A percentile compares a stretch with the other conserved stretches of the same genome.
Conservation (phyloP, 1,140 invertebrate species). For the Drosophila kohkoa region DNA sequence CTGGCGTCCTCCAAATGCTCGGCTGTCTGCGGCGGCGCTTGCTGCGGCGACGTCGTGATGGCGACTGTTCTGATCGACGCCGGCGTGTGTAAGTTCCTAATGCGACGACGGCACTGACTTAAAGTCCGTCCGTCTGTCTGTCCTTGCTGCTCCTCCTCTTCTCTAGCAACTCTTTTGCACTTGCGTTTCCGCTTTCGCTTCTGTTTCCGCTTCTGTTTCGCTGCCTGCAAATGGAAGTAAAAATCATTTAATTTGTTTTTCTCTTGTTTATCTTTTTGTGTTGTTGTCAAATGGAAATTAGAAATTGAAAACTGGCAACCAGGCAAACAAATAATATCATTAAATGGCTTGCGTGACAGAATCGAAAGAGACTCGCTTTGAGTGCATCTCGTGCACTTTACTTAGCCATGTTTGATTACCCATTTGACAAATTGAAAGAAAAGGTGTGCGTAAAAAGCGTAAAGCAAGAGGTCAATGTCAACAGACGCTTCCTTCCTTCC, state of each 20-base stretch:
- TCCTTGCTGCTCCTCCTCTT: background rate
- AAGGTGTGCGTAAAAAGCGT: constrained; percentile 5
- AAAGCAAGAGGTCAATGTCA: background rate
- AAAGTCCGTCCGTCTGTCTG: constrained; percentile 12
- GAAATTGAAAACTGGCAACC: constrained; percentile 9
- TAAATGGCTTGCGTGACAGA: constrained; percentile 48
- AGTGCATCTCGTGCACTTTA: constrained; percentile 20
- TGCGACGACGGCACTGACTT: constrained; percentile 47
- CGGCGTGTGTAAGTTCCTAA: constrained; percentile 62
- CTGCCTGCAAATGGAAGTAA: constrained; percentile 33
- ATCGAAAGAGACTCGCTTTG: constrained; percentile 25
- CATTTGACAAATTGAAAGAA: constrained; percentile 63
- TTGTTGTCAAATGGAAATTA: background rate
- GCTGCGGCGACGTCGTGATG: constrained; percentile 83
- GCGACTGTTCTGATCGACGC: constrained; percentile 71
- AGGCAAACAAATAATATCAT: constrained; percentile 38
- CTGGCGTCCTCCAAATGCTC: constrained; percentile 77
- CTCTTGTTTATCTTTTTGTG: no score
- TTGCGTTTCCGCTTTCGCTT: background rate
- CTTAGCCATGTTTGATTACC: constrained; percentile 29
- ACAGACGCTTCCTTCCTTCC: background rate
- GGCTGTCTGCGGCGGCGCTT: constrained; percentile 68
- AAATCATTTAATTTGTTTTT: background rate
- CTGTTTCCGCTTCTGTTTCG: background rate
- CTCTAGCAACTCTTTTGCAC: no score